Conservation (phyloP, 1,140 invertebrate species). For the Ceratoteleas bidentatus region DNA sequence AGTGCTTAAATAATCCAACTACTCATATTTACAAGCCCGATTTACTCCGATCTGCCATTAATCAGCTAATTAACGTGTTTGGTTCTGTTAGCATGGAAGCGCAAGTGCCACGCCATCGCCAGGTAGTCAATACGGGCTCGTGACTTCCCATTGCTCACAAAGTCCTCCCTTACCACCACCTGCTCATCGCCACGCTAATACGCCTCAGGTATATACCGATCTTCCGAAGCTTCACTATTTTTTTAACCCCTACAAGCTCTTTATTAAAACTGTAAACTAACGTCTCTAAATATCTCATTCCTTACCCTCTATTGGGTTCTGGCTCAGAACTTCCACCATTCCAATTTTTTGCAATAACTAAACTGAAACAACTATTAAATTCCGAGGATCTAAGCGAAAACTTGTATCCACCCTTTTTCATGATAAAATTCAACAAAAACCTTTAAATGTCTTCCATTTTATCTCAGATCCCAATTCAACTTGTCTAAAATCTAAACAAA, state of each 20-base stretch:
- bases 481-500: no score
- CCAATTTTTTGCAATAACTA: no score
- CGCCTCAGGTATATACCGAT: slow-evolving; percentile 85
- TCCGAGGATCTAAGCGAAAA: no score
- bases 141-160: slow-evolving; percentile 81
- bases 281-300: background rate
- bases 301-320: no score
- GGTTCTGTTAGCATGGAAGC: slow-evolving; percentile 79
- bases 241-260: background rate
- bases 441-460: no score
- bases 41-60: background rate
- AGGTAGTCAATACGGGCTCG: slow-evolving; percentile 78
- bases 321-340: no score
- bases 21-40: no score
- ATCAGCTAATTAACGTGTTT: slow-evolving; percentile 62
- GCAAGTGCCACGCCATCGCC: slow-evolving; percentile 76
- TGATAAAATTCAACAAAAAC: no score
- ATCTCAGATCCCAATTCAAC: no score
- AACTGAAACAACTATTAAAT: no score
- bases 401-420: no score
- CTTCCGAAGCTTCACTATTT: slow-evolving; percentile 24
- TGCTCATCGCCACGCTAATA: slow-evolving; percentile 90
- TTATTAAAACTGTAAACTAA: background rate
- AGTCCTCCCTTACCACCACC: slow-evolving; percentile 86
- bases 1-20: no score